Base-by-base conservation (phyloP, 2,797 vertebrate genomes). In the Anas bernieri region DNA sequence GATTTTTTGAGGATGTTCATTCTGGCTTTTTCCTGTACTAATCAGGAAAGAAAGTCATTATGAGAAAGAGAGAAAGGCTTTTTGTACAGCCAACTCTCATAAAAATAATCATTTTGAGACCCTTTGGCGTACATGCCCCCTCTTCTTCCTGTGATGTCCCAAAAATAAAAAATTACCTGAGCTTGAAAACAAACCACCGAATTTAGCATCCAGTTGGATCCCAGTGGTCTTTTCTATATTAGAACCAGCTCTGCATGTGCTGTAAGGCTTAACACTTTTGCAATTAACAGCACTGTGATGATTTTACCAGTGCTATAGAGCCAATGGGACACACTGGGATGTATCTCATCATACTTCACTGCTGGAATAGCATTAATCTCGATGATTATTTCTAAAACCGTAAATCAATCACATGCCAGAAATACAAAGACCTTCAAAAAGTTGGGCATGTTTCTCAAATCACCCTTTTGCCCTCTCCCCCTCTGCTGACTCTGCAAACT, bases 351-450 rank as follows among this genome's bases (percentile, higher is more conserved):
- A 95, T 50, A 80, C 66, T 77, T 81, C 37, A 67, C 26, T 91
- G 61, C 64, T 91, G 76, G 83, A 92, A 88, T 74, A 97, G 85
- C 90, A 93, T 90, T 92, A 70, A 90, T 88, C 94, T 83, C 37
- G 37, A 73, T 66, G 59, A 93, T 86, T 20, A 85, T 92, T 96
- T 92, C 87, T 96, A 91, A 94, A 92, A 94, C 4, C 6, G 63
- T 78, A 95, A 94, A 97, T 94, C 76, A 92, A 90, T 92, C 73
- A 41, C 50, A 91, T 45, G 48, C 85, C 86, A 87, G 78, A 93
- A 96, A 97, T 72, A 94, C 70, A 94, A 95, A 97, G 72, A 79
- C 81, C 63, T 96, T 91, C 55, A 91, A 88, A 93, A 91, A 88
- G 75, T 11, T 46, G 22, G 63, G 52, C 69, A 45, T 54, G 66